Evolutionary conservation across 2,113 vertebrate genomes (phyloP).

Genomic region (Arizona elegans): DNA sequence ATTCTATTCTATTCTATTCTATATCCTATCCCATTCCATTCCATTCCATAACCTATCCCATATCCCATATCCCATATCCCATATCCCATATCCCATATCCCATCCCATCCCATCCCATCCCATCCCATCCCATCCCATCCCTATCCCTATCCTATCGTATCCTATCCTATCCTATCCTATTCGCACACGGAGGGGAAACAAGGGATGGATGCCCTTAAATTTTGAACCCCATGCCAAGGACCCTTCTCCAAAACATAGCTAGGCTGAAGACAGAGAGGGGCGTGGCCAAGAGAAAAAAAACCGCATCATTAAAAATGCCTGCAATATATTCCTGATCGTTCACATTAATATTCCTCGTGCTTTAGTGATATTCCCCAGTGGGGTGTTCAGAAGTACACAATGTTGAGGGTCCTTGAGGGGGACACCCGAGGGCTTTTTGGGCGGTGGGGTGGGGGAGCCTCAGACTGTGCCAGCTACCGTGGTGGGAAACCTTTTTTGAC

Average conservation of each 20-base stretch:
- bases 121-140: accelerated
- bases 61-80: too few species aligned
- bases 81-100: accelerated
- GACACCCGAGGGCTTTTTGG: not conserved
- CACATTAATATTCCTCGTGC: not conserved
- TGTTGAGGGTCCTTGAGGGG: not conserved
- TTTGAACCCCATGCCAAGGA: not conserved
- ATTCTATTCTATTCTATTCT: too few species aligned
- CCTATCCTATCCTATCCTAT: too few species aligned
- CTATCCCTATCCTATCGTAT: too few species aligned
- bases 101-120: accelerated
- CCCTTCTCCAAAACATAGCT: not conserved
- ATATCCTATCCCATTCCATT: accelerated
- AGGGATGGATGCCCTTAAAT: not conserved
- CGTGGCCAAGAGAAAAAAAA: not conserved
- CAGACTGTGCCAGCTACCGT: not conserved
- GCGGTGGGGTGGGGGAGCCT: not conserved
- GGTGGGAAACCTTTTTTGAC: not conserved
- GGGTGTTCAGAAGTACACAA: not conserved
- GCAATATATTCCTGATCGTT: not conserved
- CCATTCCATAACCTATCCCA: too few species aligned
- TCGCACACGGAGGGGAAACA: not conserved
- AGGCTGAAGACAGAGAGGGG: not conserved
- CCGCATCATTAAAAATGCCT: not conserved
- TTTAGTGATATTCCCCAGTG: not conserved